Conservation (phyloP, 2,888 invertebrate genomes). For the Microplitis deprimator region DNA sequence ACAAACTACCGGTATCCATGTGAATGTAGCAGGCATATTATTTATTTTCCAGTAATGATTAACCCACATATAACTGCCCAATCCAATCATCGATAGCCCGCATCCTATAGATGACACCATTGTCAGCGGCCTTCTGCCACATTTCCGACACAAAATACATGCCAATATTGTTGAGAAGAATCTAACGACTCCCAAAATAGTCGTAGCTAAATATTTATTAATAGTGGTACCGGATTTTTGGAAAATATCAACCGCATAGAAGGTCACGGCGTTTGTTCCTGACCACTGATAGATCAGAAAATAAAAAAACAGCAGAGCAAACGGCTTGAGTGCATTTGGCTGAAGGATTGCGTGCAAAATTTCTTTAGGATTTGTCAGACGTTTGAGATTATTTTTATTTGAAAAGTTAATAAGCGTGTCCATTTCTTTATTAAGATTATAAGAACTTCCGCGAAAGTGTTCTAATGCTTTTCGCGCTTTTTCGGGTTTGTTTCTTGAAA, state of each 20-base stretch:
- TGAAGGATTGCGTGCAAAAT: constrained; percentile 75
- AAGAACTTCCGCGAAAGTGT: constrained; percentile 77
- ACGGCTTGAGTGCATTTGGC: constrained; percentile 78
- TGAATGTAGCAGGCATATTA: constrained; percentile 68
- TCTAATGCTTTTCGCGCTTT: constrained; percentile 76
- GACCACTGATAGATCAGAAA: constrained; percentile 82
- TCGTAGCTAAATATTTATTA: constrained; percentile 76
- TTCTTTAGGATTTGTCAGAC: constrained; percentile 73
- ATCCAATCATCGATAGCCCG: constrained; percentile 76
- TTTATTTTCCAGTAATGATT: constrained; percentile 73
- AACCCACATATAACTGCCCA: constrained; percentile 77
- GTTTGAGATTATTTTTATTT: constrained; percentile 77
- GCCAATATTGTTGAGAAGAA: constrained; percentile 77
- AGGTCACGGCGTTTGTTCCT: constrained; percentile 80
- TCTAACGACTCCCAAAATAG: constrained; percentile 76
- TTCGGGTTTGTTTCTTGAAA: constrained; percentile 75
- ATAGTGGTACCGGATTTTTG: constrained; percentile 75
- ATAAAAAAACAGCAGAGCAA: constrained; percentile 76
- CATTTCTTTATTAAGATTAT: constrained; percentile 77
- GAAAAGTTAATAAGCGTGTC: constrained; percentile 76
- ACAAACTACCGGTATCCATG: constrained; percentile 78
- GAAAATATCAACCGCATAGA: constrained; percentile 80
- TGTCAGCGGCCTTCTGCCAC: constrained; percentile 77
- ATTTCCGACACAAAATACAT: constrained; percentile 76
- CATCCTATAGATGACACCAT: constrained; percentile 78